Base-by-base conservation (phyloP, 1,140 invertebrate genomes). In the Drosophila auraria region DNA sequence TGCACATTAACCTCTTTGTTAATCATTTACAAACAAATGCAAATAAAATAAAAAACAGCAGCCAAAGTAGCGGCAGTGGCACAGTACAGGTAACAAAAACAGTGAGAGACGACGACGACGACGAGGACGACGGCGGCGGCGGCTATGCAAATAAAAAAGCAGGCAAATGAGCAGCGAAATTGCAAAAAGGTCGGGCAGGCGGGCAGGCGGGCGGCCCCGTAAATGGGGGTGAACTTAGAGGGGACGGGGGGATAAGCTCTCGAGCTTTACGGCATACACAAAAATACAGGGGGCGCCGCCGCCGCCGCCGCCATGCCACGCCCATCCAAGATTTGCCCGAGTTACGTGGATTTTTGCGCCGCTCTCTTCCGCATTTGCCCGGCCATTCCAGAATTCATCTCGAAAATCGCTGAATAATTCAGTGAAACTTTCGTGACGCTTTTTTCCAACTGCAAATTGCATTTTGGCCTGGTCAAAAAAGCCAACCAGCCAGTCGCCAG, bases 21-120 rank as follows among this genome's bases (percentile, higher is more conserved):
- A 89, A 89, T 89, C 86, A 89, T 89, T 89, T 90, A 86, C 83
- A 90, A 89, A 89, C 84, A 89, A 91, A 89, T 89, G 84, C 82
- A 90, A 89, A 89, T 86, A 81, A 89, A 86, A 90, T 86, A 90
- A 90, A 90, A 82, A 68, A 87, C 58, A 87, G 63, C 68, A 78
- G 58, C 33, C 36, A 47, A 42, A 38, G 74, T 15, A 47, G 40
- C 2, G 12, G 40, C 38, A 47, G 47, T 20, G 47, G 65, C 65
- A 30, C 36, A 65, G 64, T 27, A 61, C 44, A 60, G 72, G 42
- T 62, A 71, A 44, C 64, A 45, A 59, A 51, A 40, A 42, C 30
- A n/a, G 54, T 47, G 53, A 38, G 49, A 49, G 51, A 30, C 30
- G 25, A 54, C 49, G 58, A 60, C 20, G 54, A 64, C 23, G 50